Evolutionary conservation across 2,888 invertebrate genomes (phyloP), one percentile per base, ranked within the genome.

Genomic region (Xylota segnis): DNA sequence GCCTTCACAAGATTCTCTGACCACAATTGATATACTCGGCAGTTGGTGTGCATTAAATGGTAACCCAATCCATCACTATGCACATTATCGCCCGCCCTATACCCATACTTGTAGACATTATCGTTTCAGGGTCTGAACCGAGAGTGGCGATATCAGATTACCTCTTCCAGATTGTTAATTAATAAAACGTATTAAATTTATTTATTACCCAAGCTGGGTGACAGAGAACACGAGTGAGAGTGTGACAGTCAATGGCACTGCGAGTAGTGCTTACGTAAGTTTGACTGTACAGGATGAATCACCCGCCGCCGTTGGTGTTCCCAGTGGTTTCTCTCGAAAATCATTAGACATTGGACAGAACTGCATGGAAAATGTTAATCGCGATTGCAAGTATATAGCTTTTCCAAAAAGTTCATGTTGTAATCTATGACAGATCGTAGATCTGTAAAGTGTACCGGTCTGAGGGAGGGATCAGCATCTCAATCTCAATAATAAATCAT

Each of bases 151-250:
- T 66, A 68, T 78, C 78, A 18, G 74, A 74, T 83, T 78, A 74
- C 78, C 68, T 50, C 40, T 68, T 61, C 63, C 40, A 74, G 78
- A 78, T 66, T 68, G 59, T 77, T 77, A 72, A 77, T 83, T 77
- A 83, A 77, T 61, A 68, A 37, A 68, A 77, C 61, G 66, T 71
- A 66, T 65, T 76, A 76, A 56, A 66, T 76, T 66, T 32, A 59
- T 70, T 65, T 61, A 59, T 76, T 43, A 43, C 14, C 37, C 37
- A 66, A 37, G 18, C 34, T 7, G 47, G 18, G 34, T 9, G 29
- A 50, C 54, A 29, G 52, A 29, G 43, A 66, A 58, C n/a, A n/a
- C 43, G 23, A 50, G 43, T 47, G 50, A 40, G 65, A 58, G 70
- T 66, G 6, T 68, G 66, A 82, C 29, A 56, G 40, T 56, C 68